phyloP scores from a whole-genome alignment of 2,113 vertebrate species.

The Oncorhynchus kisutch region DNA sequence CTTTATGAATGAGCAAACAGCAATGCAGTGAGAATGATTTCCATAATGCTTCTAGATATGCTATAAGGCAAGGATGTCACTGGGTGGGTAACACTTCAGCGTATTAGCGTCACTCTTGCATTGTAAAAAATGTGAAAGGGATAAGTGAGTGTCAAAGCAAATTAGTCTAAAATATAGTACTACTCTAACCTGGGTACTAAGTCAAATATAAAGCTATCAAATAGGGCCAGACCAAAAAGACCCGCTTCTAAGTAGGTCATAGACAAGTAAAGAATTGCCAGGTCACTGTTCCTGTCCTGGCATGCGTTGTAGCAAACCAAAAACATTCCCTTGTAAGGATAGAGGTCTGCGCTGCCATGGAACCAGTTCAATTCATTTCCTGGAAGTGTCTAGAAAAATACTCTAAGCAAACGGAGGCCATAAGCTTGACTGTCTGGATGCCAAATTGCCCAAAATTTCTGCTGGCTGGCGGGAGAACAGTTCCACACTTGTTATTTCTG shows the following conservation, averaged over 20 bases:
- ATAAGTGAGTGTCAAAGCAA: not conserved
- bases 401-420: constrained; percentile 1
- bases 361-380: not conserved
- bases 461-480: constrained; percentile 40
- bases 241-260: not conserved
- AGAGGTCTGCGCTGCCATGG: not conserved
- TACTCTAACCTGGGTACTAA: not conserved
- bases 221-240: not conserved
- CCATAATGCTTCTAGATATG: not conserved
- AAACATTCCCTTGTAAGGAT: constrained; percentile 8
- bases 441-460: not conserved
- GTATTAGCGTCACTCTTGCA: too few relatives aligned
- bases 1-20: constrained; percentile 72
- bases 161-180: not conserved
- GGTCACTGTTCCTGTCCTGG: not conserved
- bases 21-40: constrained; percentile 18
- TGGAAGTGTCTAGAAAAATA: not conserved
- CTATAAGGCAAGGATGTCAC: constrained; percentile 42
- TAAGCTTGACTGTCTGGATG: constrained; percentile 17
- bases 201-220: not conserved
- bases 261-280: not conserved
- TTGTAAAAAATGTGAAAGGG: not conserved
- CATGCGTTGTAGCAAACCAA: constrained; percentile 2
- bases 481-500: constrained; percentile 29
- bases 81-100: not conserved